These are phyloP conservation scores for Chymomyza procnemis DNA, from an alignment of 2,888 invertebrate genomes.

Conservation along the genomic window DNA sequence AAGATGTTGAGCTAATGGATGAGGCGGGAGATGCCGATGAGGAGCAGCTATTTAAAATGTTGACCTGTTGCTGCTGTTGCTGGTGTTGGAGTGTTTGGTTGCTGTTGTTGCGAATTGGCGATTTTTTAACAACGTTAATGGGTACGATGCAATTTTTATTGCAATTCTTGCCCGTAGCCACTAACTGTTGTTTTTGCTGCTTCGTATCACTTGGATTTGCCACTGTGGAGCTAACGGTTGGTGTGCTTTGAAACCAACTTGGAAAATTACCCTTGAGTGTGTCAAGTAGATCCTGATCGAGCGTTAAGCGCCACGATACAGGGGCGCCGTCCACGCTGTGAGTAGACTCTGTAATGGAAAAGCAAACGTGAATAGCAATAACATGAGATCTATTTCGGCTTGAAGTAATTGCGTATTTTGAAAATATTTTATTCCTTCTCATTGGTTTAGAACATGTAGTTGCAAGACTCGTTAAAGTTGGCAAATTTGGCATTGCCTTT, in stretches of 20 bases:
- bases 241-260: slow-evolving; percentile 88
- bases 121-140: slow-evolving; percentile 60
- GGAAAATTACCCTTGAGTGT: slow-evolving; percentile 95
- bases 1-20: slow-evolving; percentile 74
- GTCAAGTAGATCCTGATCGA: slow-evolving; percentile 94
- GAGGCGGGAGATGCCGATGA: slow-evolving; percentile 75
- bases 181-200: slow-evolving; percentile 59
- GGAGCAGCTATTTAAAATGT: slow-evolving; percentile 58
- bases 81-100: slow-evolving; percentile 66
- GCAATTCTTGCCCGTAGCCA: slow-evolving; percentile 25
- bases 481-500: slow-evolving; percentile 53
- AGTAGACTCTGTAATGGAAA: slow-evolving; percentile 84
- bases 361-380: slow-evolving; percentile 8
- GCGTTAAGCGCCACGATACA: slow-evolving; percentile 93
- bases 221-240: slow-evolving; percentile 36
- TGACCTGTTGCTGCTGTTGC: slow-evolving; percentile 41
- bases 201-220: slow-evolving; percentile 21
- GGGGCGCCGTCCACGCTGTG: slow-evolving; percentile 87
- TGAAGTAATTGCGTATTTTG: slow-evolving; percentile 6
- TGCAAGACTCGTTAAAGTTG: background rate
- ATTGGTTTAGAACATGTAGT: background rate
- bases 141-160: slow-evolving; percentile 50
- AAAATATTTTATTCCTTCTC: background rate
- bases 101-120: slow-evolving; percentile 30
- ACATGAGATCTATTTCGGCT: background rate